Evolutionary conservation across 2,797 vertebrate genomes (phyloP), one percentile per base, ranked within the genome.

Genomic region (Gila robusta): DNA sequence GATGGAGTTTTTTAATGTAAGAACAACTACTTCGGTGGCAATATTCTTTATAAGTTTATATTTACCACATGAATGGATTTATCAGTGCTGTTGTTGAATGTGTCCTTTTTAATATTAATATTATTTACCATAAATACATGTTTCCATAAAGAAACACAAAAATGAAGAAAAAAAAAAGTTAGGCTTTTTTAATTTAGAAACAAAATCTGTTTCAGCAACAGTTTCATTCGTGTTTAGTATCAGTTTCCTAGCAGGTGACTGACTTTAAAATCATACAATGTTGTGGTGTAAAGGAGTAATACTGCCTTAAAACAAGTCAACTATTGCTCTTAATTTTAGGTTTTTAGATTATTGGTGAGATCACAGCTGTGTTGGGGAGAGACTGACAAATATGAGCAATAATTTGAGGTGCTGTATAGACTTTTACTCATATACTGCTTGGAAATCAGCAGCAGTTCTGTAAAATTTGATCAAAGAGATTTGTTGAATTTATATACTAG

Each of bases 371-470:
- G 88, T 66, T 44, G 66, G 81, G 86, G 85, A 83, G 87, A 89
- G 91, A 87, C 74, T 80, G 92, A 93, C 89, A 91, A 91, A 94
- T 93, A 93, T 93, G 95, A 95, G 96, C 96, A 96, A 96, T 96
- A 96, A 96, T 87, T 89, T 90, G 91, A 94, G 94, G 95, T 95
- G 94, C 95, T 96, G 94, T 93, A 91, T 92, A 88, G 88, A 90
- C 87, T 87, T 91, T 91, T 91, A 87, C 70, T 86, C 79, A 88
- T 82, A 86, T 72, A 86, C 86, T 87, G 88, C 92, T 92, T 89
- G 90, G 89, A 90, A 92, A 91, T 89, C 77, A 89, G 81, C 76
- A 87, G 88, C 86, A 90, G 90, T 82, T 89, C 82, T 69, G 66
- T 87, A 76, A 85, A 67, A 76, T 86, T 91, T 64, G 11, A 73